Conservation (phyloP, 2,113 vertebrate species). For the Motacilla alba region DNA sequence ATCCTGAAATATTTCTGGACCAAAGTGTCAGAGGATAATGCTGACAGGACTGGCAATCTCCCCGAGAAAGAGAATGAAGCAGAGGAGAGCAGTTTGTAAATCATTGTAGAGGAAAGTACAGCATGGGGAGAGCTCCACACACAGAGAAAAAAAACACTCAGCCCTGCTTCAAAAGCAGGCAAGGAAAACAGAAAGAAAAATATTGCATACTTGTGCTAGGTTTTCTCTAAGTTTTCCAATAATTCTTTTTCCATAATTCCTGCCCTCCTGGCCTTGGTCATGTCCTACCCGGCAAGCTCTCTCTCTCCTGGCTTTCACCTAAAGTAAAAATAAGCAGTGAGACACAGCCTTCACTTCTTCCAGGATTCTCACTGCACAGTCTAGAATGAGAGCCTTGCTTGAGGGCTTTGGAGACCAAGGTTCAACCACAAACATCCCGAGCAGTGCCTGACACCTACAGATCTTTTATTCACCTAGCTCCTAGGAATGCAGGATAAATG, state of each 20-base stretch:
- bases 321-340: neutral
- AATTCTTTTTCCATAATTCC: neutral
- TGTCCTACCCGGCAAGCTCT: neutral
- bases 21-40: constrained; percentile 42
- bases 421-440: neutral
- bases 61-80: neutral
- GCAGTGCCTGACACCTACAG: neutral
- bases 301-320: neutral
- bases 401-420: neutral
- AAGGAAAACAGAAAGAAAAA: neutral
- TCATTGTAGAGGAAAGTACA: neutral
- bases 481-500: neutral
- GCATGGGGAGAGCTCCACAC: neutral
- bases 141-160: neutral
- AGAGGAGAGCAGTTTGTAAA: constrained; percentile 42
- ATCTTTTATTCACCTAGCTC: neutral
- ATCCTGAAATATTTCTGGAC: constrained; percentile 49
- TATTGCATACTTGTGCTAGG: neutral
- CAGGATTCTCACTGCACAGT: neutral
- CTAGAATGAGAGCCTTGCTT: neutral
- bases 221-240: neutral
- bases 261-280: neutral
- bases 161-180: neutral
- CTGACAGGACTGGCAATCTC: constrained; percentile 52
- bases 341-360: accelerated